Evolutionary conservation across 2,888 invertebrate genomes (phyloP).

Genomic region (Drosophila pseudotakahashii): DNA sequence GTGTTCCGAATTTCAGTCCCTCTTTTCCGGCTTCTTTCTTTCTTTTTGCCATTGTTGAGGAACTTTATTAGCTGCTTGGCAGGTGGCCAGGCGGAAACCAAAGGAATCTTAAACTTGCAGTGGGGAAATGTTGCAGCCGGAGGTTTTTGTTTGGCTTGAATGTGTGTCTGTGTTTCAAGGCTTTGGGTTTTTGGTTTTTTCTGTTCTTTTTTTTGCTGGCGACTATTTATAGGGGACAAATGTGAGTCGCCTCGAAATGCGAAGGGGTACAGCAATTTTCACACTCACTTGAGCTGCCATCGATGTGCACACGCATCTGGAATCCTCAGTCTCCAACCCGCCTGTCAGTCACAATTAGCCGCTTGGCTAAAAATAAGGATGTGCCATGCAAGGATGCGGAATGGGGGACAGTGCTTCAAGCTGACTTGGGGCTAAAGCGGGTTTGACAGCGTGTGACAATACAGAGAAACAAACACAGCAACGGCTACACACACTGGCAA

Average conservation of each 20-base stretch:
- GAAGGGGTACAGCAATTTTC: conserved; percentile 53
- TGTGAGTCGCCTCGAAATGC: conserved; percentile 20
- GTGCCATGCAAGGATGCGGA: conserved; percentile 8
- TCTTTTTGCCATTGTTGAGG: conserved; percentile 29
- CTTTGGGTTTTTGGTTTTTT: neutral
- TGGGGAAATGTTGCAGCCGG: conserved; percentile 11
- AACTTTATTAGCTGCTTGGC: conserved; percentile 68
- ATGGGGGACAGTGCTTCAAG: conserved; percentile 54
- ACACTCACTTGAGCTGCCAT: conserved; percentile 69
- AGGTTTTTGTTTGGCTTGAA: neutral
- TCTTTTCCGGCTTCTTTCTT: conserved; percentile 1
- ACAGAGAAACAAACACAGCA: conserved; percentile 40
- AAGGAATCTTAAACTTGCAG: conserved; percentile 34
- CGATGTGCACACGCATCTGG: conserved; percentile 48
- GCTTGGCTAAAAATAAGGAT: conserved; percentile 68
- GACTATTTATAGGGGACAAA: conserved; percentile 54
- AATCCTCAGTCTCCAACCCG: conserved; percentile 10
- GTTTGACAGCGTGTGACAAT: conserved; percentile 73
- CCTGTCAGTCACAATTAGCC: conserved; percentile 76
- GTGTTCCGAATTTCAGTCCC: neutral
- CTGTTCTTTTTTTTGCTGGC: neutral
- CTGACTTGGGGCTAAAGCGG: conserved; percentile 64
- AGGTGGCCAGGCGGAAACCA: conserved; percentile 58
- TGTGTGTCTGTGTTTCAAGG: conserved; percentile 5
- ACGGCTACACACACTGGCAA: conserved; percentile 13